Evolutionary conservation across 2,888 invertebrate genomes (phyloP).

Genomic region (Meloe dianella): DNA sequence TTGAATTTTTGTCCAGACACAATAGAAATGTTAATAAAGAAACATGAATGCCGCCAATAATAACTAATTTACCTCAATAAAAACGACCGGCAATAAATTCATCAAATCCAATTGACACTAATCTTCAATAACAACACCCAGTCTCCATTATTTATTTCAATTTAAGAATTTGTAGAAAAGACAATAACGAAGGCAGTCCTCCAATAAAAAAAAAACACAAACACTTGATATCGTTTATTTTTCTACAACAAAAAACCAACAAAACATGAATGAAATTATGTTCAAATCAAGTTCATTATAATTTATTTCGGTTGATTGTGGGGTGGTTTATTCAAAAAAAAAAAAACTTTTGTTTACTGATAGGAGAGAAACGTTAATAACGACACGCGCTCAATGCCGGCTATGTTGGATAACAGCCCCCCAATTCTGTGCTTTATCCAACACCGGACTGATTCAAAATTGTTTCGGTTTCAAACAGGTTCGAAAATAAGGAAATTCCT

Average conservation of each 20-base stretch:
- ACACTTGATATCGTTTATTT: slow-evolving; percentile 15
- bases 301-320: too few species aligned
- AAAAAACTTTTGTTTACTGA: neutral
- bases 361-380: too few species aligned
- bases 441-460: slow-evolving; percentile 43
- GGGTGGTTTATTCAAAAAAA: neutral
- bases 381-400: slow-evolving; percentile 37
- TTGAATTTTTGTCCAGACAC: neutral
- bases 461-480: slow-evolving; percentile 43
- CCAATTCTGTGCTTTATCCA: slow-evolving; percentile 41
- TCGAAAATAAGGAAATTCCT: slow-evolving; percentile 19
- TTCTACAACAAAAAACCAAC: slow-evolving; percentile 13
- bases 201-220: slow-evolving; percentile 20
- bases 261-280: too few species aligned
- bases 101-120: slow-evolving; percentile 39
- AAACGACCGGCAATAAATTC: slow-evolving; percentile 33
- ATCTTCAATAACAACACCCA: slow-evolving; percentile 24
- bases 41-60: slow-evolving; percentile 11
- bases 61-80: slow-evolving; percentile 36
- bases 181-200: slow-evolving; percentile 23
- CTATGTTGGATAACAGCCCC: slow-evolving; percentile 39
- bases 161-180: slow-evolving; percentile 11
- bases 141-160: slow-evolving; percentile 30
- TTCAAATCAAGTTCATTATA: too few species aligned
- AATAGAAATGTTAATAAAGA: slow-evolving; percentile 1